These are phyloP conservation scores for Cryptoleucopteryx plumbea DNA, from an alignment of 2,113 vertebrate genomes.

Conservation along the genomic window DNA sequence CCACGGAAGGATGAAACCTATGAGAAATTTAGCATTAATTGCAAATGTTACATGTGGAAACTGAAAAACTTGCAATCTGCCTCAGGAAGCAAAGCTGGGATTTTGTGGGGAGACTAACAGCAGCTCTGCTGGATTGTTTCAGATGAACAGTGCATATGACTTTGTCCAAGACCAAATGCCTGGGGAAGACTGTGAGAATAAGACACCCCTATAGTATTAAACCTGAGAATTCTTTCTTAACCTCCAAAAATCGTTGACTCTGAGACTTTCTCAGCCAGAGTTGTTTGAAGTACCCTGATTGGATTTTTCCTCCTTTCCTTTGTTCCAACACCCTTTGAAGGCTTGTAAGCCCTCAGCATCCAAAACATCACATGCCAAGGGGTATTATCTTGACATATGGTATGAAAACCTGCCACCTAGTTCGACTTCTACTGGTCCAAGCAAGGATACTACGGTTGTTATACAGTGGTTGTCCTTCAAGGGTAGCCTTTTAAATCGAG, in stretches of 20 bases:
- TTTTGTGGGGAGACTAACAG: not conserved
- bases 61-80: not conserved
- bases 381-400: not conserved
- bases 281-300: not conserved
- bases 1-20: not conserved
- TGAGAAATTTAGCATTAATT: not conserved
- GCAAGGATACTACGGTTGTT: not conserved
- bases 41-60: not conserved
- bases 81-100: not conserved
- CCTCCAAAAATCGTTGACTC: not conserved
- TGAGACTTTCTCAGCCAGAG: not conserved
- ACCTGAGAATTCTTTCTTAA: not conserved
- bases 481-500: not conserved
- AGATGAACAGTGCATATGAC: rapidly evolving
- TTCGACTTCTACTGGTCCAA: not conserved
- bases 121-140: not conserved
- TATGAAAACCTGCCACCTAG: not conserved
- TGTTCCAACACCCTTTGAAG: not conserved
- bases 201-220: not conserved
- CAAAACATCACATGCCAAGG: not conserved
- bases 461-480: not conserved
- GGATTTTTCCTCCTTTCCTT: not conserved
- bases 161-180: not conserved
- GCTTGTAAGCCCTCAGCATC: not conserved
- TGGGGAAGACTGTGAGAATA: not conserved